These are phyloP conservation scores for Pachyuromys duprasi DNA, from an alignment of 2,797 vertebrate genomes.

Conservation along the genomic window DNA sequence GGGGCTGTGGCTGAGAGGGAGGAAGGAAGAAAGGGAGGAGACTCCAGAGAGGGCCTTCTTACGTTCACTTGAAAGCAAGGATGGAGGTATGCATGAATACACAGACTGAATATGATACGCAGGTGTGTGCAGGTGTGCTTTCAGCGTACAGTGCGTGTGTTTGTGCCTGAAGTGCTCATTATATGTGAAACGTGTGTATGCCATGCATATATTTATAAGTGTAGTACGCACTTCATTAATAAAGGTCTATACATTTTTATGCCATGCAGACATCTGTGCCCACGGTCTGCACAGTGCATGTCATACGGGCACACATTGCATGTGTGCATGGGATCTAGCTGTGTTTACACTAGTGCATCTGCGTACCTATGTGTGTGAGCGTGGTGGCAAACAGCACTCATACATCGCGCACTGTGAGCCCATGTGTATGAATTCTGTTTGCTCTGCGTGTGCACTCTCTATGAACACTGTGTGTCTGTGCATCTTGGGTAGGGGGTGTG, in stretches of 20 bases:
- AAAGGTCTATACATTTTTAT: neutral
- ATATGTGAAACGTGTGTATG: neutral
- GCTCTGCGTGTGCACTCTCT: rapidly evolving
- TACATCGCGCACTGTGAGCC: rapidly evolving
- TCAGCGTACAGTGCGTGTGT: too few relatives aligned
- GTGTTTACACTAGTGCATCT: neutral
- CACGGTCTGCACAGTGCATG: neutral
- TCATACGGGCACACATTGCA: neutral
- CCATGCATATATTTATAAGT: rapidly evolving
- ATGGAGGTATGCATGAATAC: neutral
- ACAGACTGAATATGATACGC: neutral
- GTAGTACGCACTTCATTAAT: neutral
- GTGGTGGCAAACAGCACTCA: rapidly evolving
- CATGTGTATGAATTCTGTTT: neutral
- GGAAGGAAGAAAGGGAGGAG: neutral
- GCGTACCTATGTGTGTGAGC: neutral
- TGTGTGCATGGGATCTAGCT: neutral
- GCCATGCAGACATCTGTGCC: neutral
- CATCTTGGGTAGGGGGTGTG: neutral
- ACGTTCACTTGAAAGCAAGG: neutral
- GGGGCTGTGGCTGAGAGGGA: neutral
- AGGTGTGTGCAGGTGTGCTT: neutral
- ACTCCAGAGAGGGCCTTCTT: neutral
- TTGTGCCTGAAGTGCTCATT: neutral
- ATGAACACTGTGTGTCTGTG: neutral